Percentiles rank a stretch among this genome's conserved stretches.
phyloP scores from a whole-genome alignment of 2,113 vertebrate genomes.

The Lipophrys pholis region DNA sequence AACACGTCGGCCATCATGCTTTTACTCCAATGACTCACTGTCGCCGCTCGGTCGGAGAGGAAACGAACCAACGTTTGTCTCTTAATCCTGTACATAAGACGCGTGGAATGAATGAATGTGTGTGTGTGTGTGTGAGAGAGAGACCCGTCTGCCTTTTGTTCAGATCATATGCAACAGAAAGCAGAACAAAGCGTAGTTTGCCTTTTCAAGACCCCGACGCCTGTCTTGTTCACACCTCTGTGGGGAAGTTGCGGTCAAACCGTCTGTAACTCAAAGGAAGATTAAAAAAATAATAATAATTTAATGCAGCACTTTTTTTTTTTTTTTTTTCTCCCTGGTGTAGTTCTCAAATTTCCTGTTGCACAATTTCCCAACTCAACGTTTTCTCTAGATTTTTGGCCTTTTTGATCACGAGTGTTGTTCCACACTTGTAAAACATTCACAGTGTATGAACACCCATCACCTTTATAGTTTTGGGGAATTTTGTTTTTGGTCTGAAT shows the following conservation, averaged over 20 bases:
- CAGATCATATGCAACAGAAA: conserved; percentile 70
- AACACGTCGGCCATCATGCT: conserved; percentile 25
- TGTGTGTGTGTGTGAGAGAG: conserved; percentile 53
- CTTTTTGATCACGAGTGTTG: background rate
- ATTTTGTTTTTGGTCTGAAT: background rate
- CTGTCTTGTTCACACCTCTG: conserved; percentile 62
- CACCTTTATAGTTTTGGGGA: too few species aligned
- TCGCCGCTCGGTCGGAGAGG: conserved; percentile 37
- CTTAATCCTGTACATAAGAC: conserved; percentile 45
- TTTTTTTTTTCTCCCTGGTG: background rate
- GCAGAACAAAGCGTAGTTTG: conserved; percentile 45
- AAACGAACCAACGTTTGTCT: conserved; percentile 28
- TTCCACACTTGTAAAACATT: background rate
- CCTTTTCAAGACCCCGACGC: conserved; percentile 58
- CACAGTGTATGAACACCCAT: background rate
- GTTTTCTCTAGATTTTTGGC: conserved; percentile 5
- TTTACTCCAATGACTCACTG: conserved; percentile 29
- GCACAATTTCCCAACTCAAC: conserved; percentile 15
- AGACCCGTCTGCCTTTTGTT: conserved; percentile 50
- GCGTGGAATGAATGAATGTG: conserved; percentile 34
- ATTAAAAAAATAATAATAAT: too few species aligned
- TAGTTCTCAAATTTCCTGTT: background rate
- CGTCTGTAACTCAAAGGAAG: too few species aligned
- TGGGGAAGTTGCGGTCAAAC: conserved; percentile 58
- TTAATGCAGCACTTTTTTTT: too few species aligned